Evolutionary conservation across 2,113 vertebrate species (phyloP).

Genomic region (Leucoraja erinaceus): DNA sequence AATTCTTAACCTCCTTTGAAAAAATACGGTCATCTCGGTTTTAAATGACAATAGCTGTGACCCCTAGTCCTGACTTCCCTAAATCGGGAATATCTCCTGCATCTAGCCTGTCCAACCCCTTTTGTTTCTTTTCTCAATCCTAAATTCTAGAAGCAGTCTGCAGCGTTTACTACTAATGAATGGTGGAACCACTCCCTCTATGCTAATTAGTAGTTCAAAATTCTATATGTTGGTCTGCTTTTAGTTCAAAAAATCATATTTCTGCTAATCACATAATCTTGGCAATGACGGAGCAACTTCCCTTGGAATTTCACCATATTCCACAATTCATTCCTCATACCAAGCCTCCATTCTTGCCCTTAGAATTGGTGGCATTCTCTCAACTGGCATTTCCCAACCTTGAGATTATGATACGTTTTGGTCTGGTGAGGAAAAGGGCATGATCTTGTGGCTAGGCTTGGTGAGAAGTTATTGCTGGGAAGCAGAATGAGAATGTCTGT

Average conservation of each 20-base stretch:
- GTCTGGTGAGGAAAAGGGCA: background rate
- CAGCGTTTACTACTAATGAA: background rate
- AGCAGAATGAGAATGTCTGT: background rate
- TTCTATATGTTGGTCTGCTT: too few relatives aligned
- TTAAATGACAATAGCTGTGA: too few relatives aligned
- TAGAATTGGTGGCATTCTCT: background rate
- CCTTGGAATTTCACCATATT: background rate
- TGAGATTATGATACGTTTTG: too few relatives aligned
- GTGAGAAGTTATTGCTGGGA: background rate
- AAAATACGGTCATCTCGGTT: too few relatives aligned
- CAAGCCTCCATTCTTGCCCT: background rate
- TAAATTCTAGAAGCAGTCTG: too few relatives aligned
- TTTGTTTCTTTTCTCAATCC: too few relatives aligned
- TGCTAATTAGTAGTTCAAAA: too few relatives aligned
- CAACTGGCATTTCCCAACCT: too few relatives aligned
- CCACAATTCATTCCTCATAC: background rate
- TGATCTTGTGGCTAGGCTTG: background rate
- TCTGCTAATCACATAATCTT: background rate
- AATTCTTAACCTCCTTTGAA: background rate
- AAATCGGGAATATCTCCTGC: too few relatives aligned
- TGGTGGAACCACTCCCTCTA: background rate
- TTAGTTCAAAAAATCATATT: background rate
- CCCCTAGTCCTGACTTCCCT: too few relatives aligned
- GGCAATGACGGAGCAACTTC: background rate
- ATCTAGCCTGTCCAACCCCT: too few relatives aligned